phyloP scores from a whole-genome alignment of 1,140 invertebrate species.

The Agrilus planipennis region DNA sequence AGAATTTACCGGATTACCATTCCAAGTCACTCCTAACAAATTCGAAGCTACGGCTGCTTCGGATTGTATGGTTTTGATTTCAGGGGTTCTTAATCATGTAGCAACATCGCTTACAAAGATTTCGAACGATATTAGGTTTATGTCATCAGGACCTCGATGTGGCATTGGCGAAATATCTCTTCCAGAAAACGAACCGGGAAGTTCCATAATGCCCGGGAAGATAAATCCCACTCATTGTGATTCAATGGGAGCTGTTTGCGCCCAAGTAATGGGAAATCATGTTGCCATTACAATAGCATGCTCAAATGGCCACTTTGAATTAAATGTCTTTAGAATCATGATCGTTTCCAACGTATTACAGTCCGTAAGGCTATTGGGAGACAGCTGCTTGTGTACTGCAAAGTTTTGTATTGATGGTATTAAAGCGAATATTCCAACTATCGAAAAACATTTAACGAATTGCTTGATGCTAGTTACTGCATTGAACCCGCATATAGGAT shows the following conservation, averaged over 20 bases:
- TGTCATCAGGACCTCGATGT: conserved; percentile 64
- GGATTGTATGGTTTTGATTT: no score
- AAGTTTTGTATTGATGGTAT: conserved; percentile 58
- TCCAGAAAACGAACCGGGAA: conserved; percentile 66
- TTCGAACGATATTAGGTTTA: no score
- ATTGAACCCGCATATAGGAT: conserved; percentile 61
- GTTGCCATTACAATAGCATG: conserved; percentile 49
- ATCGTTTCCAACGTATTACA: conserved; percentile 58
- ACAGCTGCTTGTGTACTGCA: conserved; percentile 49
- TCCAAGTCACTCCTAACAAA: no score
- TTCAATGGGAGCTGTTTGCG: conserved; percentile 63
- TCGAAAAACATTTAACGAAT: conserved; percentile 74
- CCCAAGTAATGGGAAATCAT: conserved; percentile 65
- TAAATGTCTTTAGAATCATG: conserved; percentile 67
- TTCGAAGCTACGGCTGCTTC: no score
- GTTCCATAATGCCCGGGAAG: conserved; percentile 71
- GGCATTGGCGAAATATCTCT: conserved; percentile 56
- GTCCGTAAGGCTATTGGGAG: conserved; percentile 52
- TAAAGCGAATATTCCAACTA: conserved; percentile 43
- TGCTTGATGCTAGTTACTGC: conserved; percentile 92
- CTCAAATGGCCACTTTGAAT: conserved; percentile 41
- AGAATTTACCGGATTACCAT: no score
- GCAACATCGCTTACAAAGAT: no score
- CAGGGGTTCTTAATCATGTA: no score
- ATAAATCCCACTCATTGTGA: conserved; percentile 71